phyloP scores from a whole-genome alignment of 2,797 vertebrate species.

The Falco berigora region DNA sequence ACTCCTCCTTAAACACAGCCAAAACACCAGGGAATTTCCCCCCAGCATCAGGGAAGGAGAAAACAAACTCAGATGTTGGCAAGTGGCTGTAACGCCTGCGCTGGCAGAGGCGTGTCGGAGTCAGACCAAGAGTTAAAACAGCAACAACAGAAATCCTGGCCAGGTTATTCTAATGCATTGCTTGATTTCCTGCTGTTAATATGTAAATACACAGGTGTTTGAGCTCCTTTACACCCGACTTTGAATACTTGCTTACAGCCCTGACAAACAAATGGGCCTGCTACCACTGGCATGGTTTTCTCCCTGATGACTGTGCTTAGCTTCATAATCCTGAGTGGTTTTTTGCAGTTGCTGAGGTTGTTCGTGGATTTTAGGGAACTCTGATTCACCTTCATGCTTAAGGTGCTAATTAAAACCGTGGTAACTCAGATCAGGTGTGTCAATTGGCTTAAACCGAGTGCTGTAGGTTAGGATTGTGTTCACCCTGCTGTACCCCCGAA shows the following conservation, averaged over 20 bases:
- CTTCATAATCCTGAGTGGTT: neutral
- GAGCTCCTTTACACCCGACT: neutral
- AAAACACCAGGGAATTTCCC: neutral
- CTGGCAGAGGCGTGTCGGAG: neutral
- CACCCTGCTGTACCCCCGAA: fast-evolving
- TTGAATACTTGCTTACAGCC: neutral
- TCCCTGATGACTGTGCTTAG: neutral
- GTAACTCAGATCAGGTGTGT: neutral
- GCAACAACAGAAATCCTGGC: neutral
- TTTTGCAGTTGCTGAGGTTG: neutral
- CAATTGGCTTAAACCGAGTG: fast-evolving
- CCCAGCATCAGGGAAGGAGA: neutral
- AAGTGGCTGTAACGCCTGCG: too few relatives aligned
- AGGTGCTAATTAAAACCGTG: neutral
- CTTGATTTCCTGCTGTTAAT: neutral
- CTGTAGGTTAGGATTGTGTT: neutral
- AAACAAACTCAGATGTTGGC: neutral
- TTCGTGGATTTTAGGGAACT: neutral
- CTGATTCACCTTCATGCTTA: neutral
- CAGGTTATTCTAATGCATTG: neutral
- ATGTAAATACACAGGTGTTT: neutral
- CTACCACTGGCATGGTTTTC: fast-evolving
- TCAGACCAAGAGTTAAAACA: neutral
- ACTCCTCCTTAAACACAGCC: neutral
- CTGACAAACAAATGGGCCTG: neutral